Evolutionary conservation across 2,888 invertebrate genomes (phyloP), one percentile per base, ranked within the genome.

Genomic region (Alviniconcha strummeri): DNA sequence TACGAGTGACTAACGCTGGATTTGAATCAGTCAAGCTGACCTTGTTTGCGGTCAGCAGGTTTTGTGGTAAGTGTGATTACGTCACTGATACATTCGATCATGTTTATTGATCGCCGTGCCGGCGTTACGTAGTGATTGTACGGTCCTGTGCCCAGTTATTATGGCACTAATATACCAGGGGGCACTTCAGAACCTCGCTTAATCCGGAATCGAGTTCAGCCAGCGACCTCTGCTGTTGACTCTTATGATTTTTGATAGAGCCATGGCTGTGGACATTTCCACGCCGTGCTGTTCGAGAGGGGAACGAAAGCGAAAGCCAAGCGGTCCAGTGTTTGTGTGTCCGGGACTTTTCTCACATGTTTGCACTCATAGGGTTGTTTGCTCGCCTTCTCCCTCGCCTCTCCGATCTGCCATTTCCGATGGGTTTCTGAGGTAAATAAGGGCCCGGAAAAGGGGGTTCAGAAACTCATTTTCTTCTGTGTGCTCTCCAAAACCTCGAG

Each of bases 361-460:
- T 80, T 60, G 79, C 55, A 67, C 79, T 80, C 79, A 69, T 54
- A 52, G 3, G n/a, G 54, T 11, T 80, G 69, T 80, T 80, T 80
- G 55, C 55, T 69, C 67, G 79, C 79, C 67, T 13, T 67, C 13
- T 54, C 64, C 79, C 52, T 69, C 54, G 67, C 15, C 79, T 6
- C 11, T 54, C 79, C 55, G 79, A 80, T 80, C 67, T 77, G 77
- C 36, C 19, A 55, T 77, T 77, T 77, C 77, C 77, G 77, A 77
- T 77, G 52, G 79, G 79, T 67, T 80, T 80, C 54, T 67, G 69
- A 36, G 52, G 79, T 60, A 80, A 80, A 80, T 54, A 69, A 69
- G 67, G n/a, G 54, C 8, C 79, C 69, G 79, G 79, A 52, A 69
- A 36, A 6, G 69, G 55, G 69, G 55, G 17, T 69, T 69, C 55